These are phyloP conservation scores for Antechinus stuartii DNA, from an alignment of 2,113 vertebrate species.

Conservation along the genomic window DNA sequence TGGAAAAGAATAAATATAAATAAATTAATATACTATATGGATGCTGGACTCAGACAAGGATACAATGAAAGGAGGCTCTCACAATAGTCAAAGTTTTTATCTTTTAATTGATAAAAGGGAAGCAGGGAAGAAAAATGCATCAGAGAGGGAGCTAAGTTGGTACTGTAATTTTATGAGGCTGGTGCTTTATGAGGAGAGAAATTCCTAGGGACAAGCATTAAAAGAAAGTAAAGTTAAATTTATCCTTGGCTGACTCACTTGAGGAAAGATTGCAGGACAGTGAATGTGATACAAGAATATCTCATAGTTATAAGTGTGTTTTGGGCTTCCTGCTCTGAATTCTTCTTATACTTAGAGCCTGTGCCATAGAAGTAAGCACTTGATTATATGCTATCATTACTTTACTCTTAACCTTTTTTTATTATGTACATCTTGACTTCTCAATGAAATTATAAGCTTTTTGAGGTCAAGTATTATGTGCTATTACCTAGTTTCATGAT, in stretches of 20 bases:
- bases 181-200: slow-evolving; percentile 59
- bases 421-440: not conserved
- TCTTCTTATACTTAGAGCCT: not conserved
- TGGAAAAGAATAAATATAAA: slow-evolving; percentile 62
- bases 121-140: slow-evolving; percentile 47
- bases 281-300: not conserved
- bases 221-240: slow-evolving; percentile 61
- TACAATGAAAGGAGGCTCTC: slow-evolving; percentile 8
- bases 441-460: not conserved
- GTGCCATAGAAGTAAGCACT: slow-evolving; percentile 29
- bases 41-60: not conserved
- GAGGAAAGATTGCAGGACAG: slow-evolving; percentile 12
- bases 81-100: slow-evolving; percentile 2
- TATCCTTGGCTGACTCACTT: slow-evolving; percentile 45
- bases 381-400: slow-evolving; percentile 16
- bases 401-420: slow-evolving; percentile 39
- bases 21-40: slow-evolving; percentile 3
- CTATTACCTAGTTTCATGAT: not conserved
- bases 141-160: slow-evolving; percentile 20
- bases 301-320: slow-evolving; percentile 1
- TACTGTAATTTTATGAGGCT: slow-evolving; percentile 55
- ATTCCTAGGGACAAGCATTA: slow-evolving; percentile 56
- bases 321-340: not conserved
- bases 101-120: slow-evolving; percentile 67
- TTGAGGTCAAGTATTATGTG: not conserved